Conservation (phyloP, 2,113 vertebrate genomes). For the Festucalex cinctus region DNA sequence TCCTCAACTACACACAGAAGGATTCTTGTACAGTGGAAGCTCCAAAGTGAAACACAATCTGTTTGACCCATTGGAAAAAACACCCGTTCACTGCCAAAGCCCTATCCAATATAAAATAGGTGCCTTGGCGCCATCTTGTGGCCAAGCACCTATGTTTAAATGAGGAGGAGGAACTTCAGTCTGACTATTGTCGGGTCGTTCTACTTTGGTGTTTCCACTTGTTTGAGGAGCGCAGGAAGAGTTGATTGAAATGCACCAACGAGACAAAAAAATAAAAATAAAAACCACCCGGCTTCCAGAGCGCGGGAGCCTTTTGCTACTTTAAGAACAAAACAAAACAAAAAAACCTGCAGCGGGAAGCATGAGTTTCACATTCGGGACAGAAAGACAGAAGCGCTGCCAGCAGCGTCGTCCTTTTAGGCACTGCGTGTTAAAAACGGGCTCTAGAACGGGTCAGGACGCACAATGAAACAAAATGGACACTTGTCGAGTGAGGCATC, state of each 20-base stretch:
- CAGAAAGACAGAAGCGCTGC: slow-evolving; percentile 44
- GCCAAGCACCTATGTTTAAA: background rate
- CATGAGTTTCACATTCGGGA: slow-evolving; percentile 45
- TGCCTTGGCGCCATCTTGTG: background rate
- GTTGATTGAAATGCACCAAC: slow-evolving; percentile 7
- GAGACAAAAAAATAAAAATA: too few relatives aligned
- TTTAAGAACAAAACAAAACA: background rate
- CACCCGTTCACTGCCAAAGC: background rate
- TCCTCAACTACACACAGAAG: background rate
- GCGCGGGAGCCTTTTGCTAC: background rate
- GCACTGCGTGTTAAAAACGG: slow-evolving; percentile 20
- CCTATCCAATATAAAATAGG: too few relatives aligned
- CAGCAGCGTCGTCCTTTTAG: slow-evolving; percentile 54
- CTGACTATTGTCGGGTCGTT: background rate
- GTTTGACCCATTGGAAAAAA: background rate
- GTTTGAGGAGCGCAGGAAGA: background rate
- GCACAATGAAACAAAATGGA: slow-evolving; percentile 37
- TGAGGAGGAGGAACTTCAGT: too few relatives aligned
- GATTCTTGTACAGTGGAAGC: background rate
- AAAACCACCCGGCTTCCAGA: background rate
- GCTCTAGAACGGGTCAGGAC: slow-evolving; percentile 10
- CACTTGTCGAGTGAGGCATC: background rate
- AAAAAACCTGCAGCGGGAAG: slow-evolving; percentile 10
- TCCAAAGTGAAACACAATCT: background rate
- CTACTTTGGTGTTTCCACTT: background rate